Conservation (phyloP, 2,797 vertebrate genomes). For the Bradypodion pumilum region DNA sequence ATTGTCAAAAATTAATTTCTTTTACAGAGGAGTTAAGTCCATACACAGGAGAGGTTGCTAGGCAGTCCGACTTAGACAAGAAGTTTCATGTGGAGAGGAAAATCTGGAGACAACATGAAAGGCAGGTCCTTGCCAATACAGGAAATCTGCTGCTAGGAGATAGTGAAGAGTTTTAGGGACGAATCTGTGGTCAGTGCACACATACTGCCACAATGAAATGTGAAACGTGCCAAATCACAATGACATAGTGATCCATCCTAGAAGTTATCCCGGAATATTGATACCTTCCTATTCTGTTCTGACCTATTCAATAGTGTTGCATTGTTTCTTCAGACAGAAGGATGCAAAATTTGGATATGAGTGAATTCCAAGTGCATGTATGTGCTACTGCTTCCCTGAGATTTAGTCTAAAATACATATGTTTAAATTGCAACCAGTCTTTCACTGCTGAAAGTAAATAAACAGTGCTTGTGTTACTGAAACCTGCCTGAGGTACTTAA, state of each 20-base stretch:
- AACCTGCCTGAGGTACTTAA: slow-evolving; percentile 20
- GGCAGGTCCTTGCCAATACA: slow-evolving; percentile 30
- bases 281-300: not conserved
- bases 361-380: too few relatives aligned
- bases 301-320: rapidly evolving
- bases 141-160: slow-evolving; percentile 53
- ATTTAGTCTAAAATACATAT: not conserved
- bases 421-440: not conserved
- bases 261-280: slow-evolving; percentile 29
- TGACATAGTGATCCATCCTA: not conserved
- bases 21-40: not conserved
- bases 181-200: not conserved
- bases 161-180: not conserved
- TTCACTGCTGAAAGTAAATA: not conserved
- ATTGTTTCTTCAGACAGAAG: slow-evolving; percentile 26
- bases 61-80: slow-evolving; percentile 17
- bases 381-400: not conserved
- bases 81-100: not conserved
- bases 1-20: not conserved
- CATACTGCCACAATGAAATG: not conserved
- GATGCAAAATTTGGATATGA: not conserved
- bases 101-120: slow-evolving; percentile 33
- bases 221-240: not conserved
- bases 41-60: not conserved
- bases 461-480: not conserved